Evolutionary conservation across 2,113 vertebrate species (phyloP).

Genomic region (Tupaia tana): DNA sequence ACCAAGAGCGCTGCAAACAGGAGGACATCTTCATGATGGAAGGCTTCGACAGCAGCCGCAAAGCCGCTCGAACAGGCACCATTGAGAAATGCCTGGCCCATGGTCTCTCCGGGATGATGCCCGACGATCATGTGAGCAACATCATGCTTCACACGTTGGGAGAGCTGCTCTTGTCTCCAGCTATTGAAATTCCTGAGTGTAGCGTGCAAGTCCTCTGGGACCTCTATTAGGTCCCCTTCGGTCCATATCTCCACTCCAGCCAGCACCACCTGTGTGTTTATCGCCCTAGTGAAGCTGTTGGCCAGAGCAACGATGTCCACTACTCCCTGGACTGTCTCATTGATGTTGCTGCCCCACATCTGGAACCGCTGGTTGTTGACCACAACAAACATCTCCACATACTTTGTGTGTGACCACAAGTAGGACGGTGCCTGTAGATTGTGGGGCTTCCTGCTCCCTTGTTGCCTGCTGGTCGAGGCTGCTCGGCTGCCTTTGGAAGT

Average conservation of each 20-base stretch:
- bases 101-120: not conserved
- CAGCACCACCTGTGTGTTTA: conserved; percentile 75
- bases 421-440: not conserved
- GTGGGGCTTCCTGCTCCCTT: not conserved
- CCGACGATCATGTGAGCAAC: conserved; percentile 74
- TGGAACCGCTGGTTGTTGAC: conserved; percentile 79
- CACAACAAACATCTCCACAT: conserved; percentile 78
- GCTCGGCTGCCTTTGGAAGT: conserved; percentile 12
- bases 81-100: conserved; percentile 48
- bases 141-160: conserved; percentile 29
- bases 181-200: conserved; percentile 72
- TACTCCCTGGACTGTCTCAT: conserved; percentile 43
- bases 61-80: conserved; percentile 53
- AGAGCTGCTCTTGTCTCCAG: conserved; percentile 72
- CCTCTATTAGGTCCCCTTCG: conserved; percentile 67
- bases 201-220: conserved; percentile 45
- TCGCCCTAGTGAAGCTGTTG: conserved; percentile 71
- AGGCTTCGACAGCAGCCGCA: conserved; percentile 68
- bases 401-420: conserved; percentile 54
- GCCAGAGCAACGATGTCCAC: conserved; percentile 75
- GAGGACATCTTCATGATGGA: conserved; percentile 46
- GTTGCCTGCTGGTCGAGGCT: not conserved
- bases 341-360: conserved; percentile 65
- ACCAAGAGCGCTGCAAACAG: conserved; percentile 65
- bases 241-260: conserved; percentile 79